Evolutionary conservation across 2,888 invertebrate species (phyloP).

Genomic region (Fragum fragum): DNA sequence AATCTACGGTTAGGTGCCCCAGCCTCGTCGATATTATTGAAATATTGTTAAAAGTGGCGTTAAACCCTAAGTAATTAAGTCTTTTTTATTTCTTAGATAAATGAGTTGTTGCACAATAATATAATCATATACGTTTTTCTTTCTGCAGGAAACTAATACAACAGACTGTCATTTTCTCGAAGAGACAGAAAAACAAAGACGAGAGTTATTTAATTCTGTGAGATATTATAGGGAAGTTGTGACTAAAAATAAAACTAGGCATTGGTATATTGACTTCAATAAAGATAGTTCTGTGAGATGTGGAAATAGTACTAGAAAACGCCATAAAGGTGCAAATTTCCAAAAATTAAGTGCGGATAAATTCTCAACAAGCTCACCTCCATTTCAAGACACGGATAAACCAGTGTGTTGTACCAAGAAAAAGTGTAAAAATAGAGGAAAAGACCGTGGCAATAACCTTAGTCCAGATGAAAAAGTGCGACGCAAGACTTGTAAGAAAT

Average conservation of each 20-base stretch:
- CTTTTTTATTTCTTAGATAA: no score
- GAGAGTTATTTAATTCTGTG: background rate
- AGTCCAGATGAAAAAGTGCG: constrained; percentile 33
- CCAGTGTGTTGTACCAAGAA: constrained; percentile 42
- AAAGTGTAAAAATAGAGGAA: constrained; percentile 37
- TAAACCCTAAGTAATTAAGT: no score
- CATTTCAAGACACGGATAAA: constrained; percentile 38
- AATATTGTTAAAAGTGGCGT: no score
- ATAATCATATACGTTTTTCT: no score
- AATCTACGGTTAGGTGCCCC: no score
- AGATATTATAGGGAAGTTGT: constrained; percentile 18
- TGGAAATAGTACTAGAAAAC: constrained; percentile 62
- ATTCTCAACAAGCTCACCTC: constrained; percentile 24
- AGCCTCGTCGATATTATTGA: no score
- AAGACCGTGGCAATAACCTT: background rate
- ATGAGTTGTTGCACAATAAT: no score
- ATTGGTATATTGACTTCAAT: constrained; percentile 69
- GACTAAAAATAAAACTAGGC: constrained; percentile 26
- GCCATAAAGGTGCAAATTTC: constrained; percentile 62
- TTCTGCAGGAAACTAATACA: constrained; percentile 23
- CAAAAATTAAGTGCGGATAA: background rate
- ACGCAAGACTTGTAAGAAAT: constrained; percentile 33
- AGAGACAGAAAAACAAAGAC: constrained; percentile 34
- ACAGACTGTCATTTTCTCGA: constrained; percentile 53
- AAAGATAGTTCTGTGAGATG: constrained; percentile 63